phyloP scores from a whole-genome alignment of 2,888 invertebrate genomes.

The Lottia gigantea region DNA sequence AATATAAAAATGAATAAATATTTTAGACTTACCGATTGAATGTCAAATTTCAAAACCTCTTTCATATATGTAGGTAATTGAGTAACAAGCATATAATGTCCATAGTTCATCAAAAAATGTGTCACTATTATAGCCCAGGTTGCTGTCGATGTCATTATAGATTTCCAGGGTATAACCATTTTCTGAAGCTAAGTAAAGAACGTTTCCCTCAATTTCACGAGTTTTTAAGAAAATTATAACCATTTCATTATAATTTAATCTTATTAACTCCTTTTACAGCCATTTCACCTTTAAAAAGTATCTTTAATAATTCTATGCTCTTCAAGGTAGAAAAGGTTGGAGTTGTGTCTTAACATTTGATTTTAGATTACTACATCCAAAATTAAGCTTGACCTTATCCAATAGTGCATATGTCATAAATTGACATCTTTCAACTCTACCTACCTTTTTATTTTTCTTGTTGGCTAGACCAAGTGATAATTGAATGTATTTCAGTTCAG shows the following conservation, averaged over 20 bases:
- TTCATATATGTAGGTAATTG: slow-evolving; percentile 39
- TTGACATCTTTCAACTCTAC: not conserved
- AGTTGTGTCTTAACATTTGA: too few species aligned
- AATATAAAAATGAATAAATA: too few species aligned
- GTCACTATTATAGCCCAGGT: slow-evolving; percentile 30
- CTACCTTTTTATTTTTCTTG: slow-evolving; percentile 21
- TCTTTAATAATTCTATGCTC: too few species aligned
- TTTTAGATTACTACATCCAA: too few species aligned
- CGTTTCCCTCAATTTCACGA: too few species aligned
- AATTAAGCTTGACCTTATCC: too few species aligned
- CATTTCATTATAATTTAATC: too few species aligned
- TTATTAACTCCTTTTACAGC: too few species aligned
- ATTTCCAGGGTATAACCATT: slow-evolving; percentile 24
- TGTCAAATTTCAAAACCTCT: slow-evolving; percentile 38
- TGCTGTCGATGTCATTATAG: slow-evolving; percentile 28
- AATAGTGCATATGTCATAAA: too few species aligned
- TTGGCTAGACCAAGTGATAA: slow-evolving; percentile 35
- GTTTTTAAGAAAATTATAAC: too few species aligned
- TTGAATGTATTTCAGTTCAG: slow-evolving; percentile 59
- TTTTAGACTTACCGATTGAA: slow-evolving; percentile 28
- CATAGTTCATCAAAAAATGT: slow-evolving; percentile 33
- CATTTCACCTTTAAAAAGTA: too few species aligned
- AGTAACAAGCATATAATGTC: slow-evolving; percentile 31
- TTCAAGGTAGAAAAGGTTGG: too few species aligned
- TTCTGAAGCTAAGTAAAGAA: slow-evolving; percentile 13